A percentile compares a stretch with the other conserved stretches of the same genome.
phyloP scores from a whole-genome alignment of 2,888 invertebrate species.

The Calameuta idolon region DNA sequence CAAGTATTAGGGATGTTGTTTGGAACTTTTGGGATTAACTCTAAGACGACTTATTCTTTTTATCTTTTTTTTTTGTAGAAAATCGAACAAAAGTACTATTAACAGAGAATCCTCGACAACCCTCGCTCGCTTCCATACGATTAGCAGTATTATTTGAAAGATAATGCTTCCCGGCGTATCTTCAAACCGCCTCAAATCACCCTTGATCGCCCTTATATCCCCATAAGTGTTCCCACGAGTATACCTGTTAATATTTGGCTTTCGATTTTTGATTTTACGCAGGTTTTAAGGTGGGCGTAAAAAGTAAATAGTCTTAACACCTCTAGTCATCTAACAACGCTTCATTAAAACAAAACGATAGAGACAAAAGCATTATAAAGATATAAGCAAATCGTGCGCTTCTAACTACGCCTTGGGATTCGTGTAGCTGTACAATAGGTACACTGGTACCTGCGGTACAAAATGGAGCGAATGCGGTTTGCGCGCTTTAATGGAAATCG shows the following conservation, averaged over 20 bases:
- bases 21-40: neutral
- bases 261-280: conserved; percentile 46
- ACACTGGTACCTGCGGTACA: conserved; percentile 15
- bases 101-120: neutral
- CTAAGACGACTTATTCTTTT: neutral
- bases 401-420: conserved; percentile 46
- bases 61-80: neutral
- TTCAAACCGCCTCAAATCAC: neutral
- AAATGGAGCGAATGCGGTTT: neutral
- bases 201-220: neutral
- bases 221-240: conserved; percentile 10
- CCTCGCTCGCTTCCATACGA: neutral
- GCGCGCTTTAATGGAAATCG: neutral
- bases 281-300: conserved; percentile 53
- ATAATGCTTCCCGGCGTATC: neutral
- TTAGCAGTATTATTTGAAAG: neutral
- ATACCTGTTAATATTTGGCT: conserved; percentile 42
- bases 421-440: conserved; percentile 32
- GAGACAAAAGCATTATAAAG: neutral
- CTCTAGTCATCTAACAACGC: conserved; percentile 62
- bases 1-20: neutral
- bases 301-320: conserved; percentile 56
- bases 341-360: conserved; percentile 48
- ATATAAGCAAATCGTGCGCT: conserved; percentile 32
- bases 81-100: neutral